Percentiles rank a stretch among this genome's conserved stretches.
These are phyloP conservation scores for Gorsachius goisagi DNA, from an alignment of 2,113 vertebrate species.

Conservation along the genomic window DNA sequence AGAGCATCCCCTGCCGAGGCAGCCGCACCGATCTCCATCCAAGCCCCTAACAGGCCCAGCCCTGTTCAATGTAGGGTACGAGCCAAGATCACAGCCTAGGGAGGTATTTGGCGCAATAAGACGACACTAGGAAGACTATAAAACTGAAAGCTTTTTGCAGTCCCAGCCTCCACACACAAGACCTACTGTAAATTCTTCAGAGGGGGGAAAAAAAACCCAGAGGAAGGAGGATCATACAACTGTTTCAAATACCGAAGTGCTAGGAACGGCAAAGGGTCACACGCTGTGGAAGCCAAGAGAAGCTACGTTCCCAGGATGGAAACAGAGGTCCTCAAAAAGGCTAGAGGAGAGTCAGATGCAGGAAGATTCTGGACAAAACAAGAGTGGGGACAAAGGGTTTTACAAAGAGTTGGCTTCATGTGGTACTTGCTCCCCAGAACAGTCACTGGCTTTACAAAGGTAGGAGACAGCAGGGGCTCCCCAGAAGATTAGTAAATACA, in stretches of 20 bases:
- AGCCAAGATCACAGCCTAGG: slow-evolving; percentile 6
- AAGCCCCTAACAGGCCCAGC: slow-evolving; percentile 25
- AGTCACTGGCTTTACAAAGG: accelerated
- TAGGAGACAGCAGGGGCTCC: neutral
- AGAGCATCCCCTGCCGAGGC: slow-evolving; percentile 37
- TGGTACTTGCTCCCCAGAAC: neutral
- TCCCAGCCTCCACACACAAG: neutral
- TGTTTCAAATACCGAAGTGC: neutral
- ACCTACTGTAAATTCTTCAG: neutral
- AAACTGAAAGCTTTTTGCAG: neutral
- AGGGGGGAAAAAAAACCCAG: neutral
- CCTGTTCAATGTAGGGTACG: neutral
- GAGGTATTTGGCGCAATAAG: neutral
- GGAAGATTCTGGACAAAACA: neutral
- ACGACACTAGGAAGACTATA: neutral
- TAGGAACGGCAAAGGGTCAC: neutral
- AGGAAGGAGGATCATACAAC: neutral
- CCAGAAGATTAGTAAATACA: neutral
- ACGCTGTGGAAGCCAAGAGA: neutral
- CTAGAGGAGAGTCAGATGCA: neutral
- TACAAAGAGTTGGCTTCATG: neutral
- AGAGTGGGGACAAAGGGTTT: neutral
- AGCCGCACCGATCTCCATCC: slow-evolving; percentile 13
- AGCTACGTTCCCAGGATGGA: neutral
- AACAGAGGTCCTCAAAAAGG: neutral